Evolutionary conservation across 2,888 invertebrate species (phyloP).

Genomic region (Listrodromus nycthemerus): DNA sequence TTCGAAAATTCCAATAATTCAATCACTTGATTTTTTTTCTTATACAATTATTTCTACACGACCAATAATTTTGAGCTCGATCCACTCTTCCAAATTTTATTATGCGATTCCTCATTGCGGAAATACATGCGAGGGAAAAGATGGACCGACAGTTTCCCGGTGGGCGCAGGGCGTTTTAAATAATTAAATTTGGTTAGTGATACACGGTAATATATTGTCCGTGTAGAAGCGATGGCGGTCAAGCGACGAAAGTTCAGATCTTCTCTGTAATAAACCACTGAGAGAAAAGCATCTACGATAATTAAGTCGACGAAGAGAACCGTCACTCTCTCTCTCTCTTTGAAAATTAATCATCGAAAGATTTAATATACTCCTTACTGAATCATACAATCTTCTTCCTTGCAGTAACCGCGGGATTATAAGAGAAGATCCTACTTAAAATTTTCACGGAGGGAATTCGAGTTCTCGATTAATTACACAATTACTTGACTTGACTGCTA

Average conservation of each 20-base stretch:
- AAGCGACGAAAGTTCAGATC: background rate
- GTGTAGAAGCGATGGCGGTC: background rate
- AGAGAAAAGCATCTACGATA: background rate
- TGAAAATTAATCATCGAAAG: background rate
- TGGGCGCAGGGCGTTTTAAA: constrained; percentile 50
- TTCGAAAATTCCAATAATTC: no score
- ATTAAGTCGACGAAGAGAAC: no score
- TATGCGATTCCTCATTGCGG: constrained; percentile 55
- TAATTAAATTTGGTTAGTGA: constrained; percentile 50
- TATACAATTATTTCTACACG: background rate
- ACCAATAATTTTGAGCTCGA: background rate
- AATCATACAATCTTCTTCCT: background rate
- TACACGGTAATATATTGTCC: background rate
- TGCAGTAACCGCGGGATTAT: background rate
- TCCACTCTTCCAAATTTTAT: background rate
- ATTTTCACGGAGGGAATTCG: background rate
- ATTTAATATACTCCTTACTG: background rate
- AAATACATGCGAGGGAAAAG: constrained; percentile 58
- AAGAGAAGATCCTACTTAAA: background rate
- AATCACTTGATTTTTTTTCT: background rate
- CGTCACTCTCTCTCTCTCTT: no score
- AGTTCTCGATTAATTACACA: background rate
- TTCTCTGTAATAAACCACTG: background rate
- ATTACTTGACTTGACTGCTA: background rate
- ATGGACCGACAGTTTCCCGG: constrained; percentile 51